Conservation (phyloP, 2,113 vertebrate genomes). For the Chloropsis hardwickii region DNA sequence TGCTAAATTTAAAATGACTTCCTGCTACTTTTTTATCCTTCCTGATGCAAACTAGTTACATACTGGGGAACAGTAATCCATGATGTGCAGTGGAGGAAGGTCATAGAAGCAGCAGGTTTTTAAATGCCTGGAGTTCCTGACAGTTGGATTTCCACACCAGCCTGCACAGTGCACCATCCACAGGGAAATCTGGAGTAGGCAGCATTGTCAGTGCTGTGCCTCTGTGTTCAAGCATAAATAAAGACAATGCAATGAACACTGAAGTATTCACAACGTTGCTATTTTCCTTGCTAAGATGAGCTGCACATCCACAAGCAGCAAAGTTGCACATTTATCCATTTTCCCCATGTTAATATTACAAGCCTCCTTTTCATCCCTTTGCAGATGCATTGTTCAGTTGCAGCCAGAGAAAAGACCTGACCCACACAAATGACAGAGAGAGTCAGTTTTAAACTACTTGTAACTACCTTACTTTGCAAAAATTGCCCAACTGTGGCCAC, state of each 20-base stretch:
- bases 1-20: conserved; percentile 19
- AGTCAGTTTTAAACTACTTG: not conserved
- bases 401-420: not conserved
- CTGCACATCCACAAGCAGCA: not conserved
- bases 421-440: not conserved
- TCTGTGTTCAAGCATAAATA: not conserved
- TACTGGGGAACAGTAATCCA: not conserved
- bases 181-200: conserved; percentile 23
- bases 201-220: not conserved
- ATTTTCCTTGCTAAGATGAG: not conserved
- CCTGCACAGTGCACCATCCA: not conserved
- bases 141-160: not conserved
- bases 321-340: not conserved
- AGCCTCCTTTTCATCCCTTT: not conserved
- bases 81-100: not conserved
- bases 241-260: not conserved
- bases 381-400: not conserved
- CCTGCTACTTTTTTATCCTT: not conserved
- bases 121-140: not conserved
- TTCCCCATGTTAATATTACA: not conserved
- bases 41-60: not conserved
- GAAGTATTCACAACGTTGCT: not conserved
- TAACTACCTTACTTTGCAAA: not conserved
- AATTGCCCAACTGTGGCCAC: not conserved
- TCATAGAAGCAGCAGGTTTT: not conserved